Evolutionary conservation across 53 echinoderm and acorn worm genomes (phyloP).

Genomic region (Astropecten irregularis): DNA sequence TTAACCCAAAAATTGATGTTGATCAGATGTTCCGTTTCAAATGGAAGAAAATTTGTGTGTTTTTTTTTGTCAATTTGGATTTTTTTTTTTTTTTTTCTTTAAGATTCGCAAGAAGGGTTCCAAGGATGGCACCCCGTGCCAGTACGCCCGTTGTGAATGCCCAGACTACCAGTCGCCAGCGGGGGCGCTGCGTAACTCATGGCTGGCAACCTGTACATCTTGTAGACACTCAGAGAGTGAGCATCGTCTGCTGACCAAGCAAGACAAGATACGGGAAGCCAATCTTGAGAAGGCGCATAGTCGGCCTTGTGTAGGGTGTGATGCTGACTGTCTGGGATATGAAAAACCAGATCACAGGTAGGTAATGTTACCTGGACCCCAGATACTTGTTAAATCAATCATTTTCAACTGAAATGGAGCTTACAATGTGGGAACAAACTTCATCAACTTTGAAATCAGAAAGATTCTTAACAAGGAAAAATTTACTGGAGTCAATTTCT

Average conservation of each 20-base stretch:
- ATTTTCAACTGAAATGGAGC: no score
- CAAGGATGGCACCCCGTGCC: constrained; percentile 86
- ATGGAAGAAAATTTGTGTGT: not conserved
- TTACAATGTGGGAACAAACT: no score
- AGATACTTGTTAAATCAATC: no score
- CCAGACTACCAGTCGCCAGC: constrained; percentile 68
- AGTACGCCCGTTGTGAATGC: constrained; percentile 70
- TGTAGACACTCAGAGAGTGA: constrained; percentile 87
- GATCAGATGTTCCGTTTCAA: no score
- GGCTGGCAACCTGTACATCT: constrained; percentile 64
- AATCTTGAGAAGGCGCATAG: constrained; percentile 64
- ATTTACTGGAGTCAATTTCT: no score
- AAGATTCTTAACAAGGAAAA: no score
- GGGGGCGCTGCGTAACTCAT: constrained; percentile 61
- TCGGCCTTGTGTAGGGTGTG: constrained; percentile 69
- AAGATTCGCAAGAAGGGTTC: constrained; percentile 76
- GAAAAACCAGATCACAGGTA: constrained; percentile 65
- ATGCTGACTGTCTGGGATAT: constrained; percentile 69
- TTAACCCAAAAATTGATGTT: no score
- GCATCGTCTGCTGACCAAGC: constrained; percentile 75
- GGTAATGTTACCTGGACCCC: no score
- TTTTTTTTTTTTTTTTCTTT: not conserved
- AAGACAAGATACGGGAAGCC: constrained; percentile 67
- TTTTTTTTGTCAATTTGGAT: not conserved
- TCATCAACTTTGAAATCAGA: no score